phyloP scores from a whole-genome alignment of 2,888 invertebrate species.

The Cordylochernes scorpioides region DNA sequence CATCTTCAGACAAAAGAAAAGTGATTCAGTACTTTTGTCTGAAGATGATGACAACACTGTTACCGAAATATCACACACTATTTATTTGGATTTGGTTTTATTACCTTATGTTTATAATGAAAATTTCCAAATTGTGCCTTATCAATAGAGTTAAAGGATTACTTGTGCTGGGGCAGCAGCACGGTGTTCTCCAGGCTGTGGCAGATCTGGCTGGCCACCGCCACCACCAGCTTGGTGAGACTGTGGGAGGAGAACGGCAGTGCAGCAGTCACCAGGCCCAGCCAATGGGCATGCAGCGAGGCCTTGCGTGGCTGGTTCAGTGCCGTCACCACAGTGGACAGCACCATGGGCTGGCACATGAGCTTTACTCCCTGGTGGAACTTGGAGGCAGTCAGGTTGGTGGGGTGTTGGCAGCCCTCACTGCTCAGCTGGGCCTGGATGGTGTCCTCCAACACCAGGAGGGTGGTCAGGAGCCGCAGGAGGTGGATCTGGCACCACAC shows the following conservation, averaged over 20 bases:
- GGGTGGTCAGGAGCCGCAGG: slow-evolving; percentile 34
- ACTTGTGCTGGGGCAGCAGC: no score
- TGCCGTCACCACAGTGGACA: slow-evolving; percentile 47
- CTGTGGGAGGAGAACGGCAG: slow-evolving; percentile 50
- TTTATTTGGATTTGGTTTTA: no score
- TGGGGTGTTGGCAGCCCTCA: no score
- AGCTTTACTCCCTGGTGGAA: no score
- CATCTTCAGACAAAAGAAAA: no score
- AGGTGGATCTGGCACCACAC: slow-evolving; percentile 22
- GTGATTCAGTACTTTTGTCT: no score
- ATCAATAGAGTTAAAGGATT: no score
- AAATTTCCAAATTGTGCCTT: no score
- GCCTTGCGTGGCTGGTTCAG: slow-evolving; percentile 39
- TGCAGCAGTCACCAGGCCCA: slow-evolving; percentile 46
- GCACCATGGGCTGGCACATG: slow-evolving; percentile 56
- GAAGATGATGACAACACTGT: no score
- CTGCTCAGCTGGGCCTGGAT: slow-evolving; percentile 30
- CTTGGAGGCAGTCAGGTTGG: no score
- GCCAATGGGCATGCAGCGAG: slow-evolving; percentile 53
- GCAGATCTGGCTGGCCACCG: slow-evolving; percentile 49
- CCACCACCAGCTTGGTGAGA: slow-evolving; percentile 43
- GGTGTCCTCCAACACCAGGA: slow-evolving; percentile 46
- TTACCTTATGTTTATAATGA: no score
- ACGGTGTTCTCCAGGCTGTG: slow-evolving; percentile 46
- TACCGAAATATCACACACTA: no score